phyloP scores from a whole-genome alignment of 2,113 vertebrate species.

The Willisornis vidua region DNA sequence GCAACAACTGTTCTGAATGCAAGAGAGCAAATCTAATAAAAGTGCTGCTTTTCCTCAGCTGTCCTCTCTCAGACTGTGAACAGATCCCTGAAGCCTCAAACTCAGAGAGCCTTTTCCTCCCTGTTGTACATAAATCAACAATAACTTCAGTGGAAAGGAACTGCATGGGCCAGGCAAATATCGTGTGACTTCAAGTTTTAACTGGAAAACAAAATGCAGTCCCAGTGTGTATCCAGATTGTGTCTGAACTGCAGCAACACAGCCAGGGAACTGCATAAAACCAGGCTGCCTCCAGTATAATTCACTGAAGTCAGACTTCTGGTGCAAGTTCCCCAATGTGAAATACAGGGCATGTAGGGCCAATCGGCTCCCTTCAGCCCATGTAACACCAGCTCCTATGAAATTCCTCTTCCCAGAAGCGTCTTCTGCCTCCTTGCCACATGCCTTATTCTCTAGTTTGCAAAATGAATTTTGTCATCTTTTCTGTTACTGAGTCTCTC shows the following conservation, averaged over 20 bases:
- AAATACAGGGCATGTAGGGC: not conserved
- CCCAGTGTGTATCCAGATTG: not conserved
- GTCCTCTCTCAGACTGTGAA: not conserved
- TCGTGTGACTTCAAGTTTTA: not conserved
- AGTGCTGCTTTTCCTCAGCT: slow-evolving; percentile 13
- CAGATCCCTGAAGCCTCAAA: not conserved
- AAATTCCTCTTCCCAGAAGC: not conserved
- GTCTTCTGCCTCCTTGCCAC: not conserved
- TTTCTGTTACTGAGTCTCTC: not conserved
- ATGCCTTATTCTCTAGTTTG: not conserved
- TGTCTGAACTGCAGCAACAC: not conserved
- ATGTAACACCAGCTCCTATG: not conserved
- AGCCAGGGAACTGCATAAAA: not conserved
- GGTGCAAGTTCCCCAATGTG: not conserved
- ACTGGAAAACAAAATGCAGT: slow-evolving; percentile 9
- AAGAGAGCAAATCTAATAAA: slow-evolving; percentile 51
- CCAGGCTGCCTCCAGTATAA: not conserved
- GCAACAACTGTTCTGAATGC: not conserved
- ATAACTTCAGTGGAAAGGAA: not conserved
- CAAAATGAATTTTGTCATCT: not conserved
- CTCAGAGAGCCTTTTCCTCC: not conserved
- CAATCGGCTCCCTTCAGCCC: not conserved
- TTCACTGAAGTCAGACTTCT: not conserved
- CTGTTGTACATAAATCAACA: not conserved
- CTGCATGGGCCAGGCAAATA: not conserved